These are phyloP conservation scores for Caenorhabditis inopinata DNA, from an alignment of 1,140 invertebrate species.

Conservation along the genomic window DNA sequence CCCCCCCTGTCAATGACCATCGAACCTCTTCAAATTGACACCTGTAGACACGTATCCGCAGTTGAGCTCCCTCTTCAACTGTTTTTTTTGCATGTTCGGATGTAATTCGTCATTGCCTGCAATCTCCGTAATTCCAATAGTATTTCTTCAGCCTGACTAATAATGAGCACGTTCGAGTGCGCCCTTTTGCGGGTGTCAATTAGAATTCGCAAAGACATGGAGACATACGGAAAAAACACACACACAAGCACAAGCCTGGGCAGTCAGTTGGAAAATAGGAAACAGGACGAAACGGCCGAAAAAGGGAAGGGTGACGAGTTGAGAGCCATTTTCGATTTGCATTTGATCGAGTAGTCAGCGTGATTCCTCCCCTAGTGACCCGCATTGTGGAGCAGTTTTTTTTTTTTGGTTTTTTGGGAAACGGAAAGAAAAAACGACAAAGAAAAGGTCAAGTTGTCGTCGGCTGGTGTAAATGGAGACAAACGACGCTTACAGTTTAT, in stretches of 20 bases:
- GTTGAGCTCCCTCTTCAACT: slow-evolving; percentile 5
- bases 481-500: not conserved
- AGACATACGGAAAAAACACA: not conserved
- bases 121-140: not conserved
- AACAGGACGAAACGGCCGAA: slow-evolving; percentile 3
- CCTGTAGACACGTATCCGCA: not conserved
- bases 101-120: not conserved
- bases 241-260: too few relatives aligned
- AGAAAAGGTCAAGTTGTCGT: not conserved
- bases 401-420: not conserved
- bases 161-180: slow-evolving; percentile 20
- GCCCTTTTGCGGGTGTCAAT: slow-evolving; percentile 27
- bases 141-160: slow-evolving; percentile 18
- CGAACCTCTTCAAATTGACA: slow-evolving; percentile 25
- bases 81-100: not conserved
- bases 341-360: slow-evolving; percentile 1
- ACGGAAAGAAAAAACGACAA: not conserved
- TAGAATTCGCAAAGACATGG: not conserved
- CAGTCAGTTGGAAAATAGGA: not conserved
- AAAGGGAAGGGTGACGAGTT: not conserved
- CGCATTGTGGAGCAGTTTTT: not conserved
- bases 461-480: slow-evolving; percentile 25
- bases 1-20: not conserved
- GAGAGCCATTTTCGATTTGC: not conserved
- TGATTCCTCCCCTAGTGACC: not conserved